A percentile compares a stretch with the other conserved stretches of the same genome.
phyloP scores from a whole-genome alignment of 2,113 vertebrate genomes.

The Crypturellus undulatus region DNA sequence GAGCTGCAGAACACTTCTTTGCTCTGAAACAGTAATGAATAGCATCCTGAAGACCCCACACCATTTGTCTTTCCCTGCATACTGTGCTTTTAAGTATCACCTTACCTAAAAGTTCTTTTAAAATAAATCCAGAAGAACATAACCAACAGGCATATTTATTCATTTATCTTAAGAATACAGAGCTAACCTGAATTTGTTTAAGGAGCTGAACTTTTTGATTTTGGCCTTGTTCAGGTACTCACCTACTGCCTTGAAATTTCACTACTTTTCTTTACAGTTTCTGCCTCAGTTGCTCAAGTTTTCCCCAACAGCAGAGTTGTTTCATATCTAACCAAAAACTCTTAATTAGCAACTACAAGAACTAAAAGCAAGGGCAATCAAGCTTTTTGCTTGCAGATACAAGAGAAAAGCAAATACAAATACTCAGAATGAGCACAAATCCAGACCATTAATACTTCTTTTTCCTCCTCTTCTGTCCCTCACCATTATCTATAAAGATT shows the following conservation, averaged over 20 bases:
- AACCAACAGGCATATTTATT: not conserved
- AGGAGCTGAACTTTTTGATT: not conserved
- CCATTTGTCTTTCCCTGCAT: not conserved
- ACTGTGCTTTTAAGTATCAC: not conserved
- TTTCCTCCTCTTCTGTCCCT: not conserved
- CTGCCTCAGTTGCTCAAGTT: not conserved
- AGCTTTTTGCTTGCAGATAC: not conserved
- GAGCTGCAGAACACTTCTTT: not conserved
- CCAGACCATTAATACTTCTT: rapidly evolving
- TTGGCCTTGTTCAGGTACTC: not conserved
- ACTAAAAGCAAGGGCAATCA: not conserved
- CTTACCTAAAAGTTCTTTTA: not conserved
- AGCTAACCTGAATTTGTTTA: not conserved
- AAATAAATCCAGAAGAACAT: not conserved
- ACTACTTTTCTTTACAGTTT: not conserved
- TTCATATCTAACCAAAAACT: not conserved
- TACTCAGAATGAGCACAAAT: not conserved
- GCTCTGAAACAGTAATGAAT: not conserved
- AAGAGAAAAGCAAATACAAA: not conserved
- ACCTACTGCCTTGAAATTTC: not conserved
- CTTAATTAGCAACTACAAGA: not conserved
- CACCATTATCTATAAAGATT: not conserved
- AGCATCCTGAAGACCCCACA: not conserved
- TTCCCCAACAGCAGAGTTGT: not conserved
- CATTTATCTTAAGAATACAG: not conserved